phyloP scores from a whole-genome alignment of 2,888 invertebrate genomes.

The Thecophora atra region DNA sequence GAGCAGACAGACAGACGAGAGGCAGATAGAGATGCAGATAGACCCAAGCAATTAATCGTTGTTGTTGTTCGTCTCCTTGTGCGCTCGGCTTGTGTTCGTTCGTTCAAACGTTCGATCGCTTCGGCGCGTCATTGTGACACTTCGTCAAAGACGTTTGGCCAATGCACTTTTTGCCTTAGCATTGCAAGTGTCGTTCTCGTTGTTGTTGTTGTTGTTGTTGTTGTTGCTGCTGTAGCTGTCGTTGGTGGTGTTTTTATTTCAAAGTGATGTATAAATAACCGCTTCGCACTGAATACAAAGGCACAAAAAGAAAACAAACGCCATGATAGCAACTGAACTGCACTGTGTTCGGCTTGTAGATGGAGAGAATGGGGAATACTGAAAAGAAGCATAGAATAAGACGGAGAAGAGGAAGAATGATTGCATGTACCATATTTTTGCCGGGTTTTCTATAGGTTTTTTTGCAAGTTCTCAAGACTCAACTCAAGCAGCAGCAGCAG shows the following conservation, averaged over 20 bases:
- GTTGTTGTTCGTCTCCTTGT: neutral
- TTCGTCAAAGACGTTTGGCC: conserved; percentile 41
- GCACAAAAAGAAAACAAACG: neutral
- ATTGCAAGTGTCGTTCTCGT: neutral
- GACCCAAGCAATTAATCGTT: neutral
- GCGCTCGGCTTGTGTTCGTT: neutral
- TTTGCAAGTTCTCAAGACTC: conserved; percentile 19
- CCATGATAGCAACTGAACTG: conserved; percentile 2
- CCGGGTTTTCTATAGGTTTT: neutral
- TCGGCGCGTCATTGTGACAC: neutral
- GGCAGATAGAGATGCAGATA: neutral
- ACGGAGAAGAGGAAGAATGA: conserved; percentile 6
- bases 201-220: conserved; percentile 8
- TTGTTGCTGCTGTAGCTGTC: conserved; percentile 27
- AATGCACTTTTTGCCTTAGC: conserved; percentile 39
- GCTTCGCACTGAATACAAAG: conserved; percentile 5
- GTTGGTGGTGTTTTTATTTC: conserved; percentile 20
- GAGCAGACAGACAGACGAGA: neutral
- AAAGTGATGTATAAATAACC: conserved; percentile 30
- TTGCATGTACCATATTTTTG: conserved; percentile 17
- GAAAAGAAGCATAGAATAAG: neutral
- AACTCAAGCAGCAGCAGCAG: neutral
- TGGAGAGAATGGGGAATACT: neutral
- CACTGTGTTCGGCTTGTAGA: neutral
- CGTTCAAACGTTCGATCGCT: neutral